Evolutionary conservation across 2,888 invertebrate species (phyloP).

Genomic region (Macaria liturata): DNA sequence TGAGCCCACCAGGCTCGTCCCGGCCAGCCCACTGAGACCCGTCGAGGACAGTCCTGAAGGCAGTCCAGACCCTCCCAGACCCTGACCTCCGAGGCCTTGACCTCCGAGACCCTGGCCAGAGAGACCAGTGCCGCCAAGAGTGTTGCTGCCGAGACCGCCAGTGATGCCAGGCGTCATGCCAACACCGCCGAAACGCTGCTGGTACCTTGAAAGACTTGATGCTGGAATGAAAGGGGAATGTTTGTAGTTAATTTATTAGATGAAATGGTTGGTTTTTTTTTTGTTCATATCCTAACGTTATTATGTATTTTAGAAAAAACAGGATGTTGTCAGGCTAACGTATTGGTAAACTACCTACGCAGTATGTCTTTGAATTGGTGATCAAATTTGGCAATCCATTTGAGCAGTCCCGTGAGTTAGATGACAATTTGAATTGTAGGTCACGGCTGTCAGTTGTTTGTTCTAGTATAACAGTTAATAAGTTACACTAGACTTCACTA

Average conservation of each 20-base stretch:
- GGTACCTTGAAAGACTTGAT: constrained; percentile 84
- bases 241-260: neutral
- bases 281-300: too few species aligned
- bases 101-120: constrained; percentile 48
- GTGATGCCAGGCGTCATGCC: constrained; percentile 60
- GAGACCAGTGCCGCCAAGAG: constrained; percentile 45
- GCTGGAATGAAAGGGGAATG: constrained; percentile 48
- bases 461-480: too few species aligned
- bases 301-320: too few species aligned
- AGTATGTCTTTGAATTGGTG: too few species aligned
- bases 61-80: constrained; percentile 56
- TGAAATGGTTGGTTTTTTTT: too few species aligned
- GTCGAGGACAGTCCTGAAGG: constrained; percentile 73
- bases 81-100: constrained; percentile 15
- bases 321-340: too few species aligned
- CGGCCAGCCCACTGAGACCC: constrained; percentile 73
- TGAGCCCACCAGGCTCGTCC: constrained; percentile 71
- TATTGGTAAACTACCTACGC: too few species aligned
- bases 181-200: constrained; percentile 84
- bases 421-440: too few species aligned
- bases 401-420: too few species aligned
- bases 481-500: too few species aligned
- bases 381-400: too few species aligned
- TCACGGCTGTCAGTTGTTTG: too few species aligned
- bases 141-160: constrained; percentile 51